Evolutionary conservation across 2,888 invertebrate species (phyloP), one percentile per base, ranked within the genome.

Genomic region (Hipparchia semele): DNA sequence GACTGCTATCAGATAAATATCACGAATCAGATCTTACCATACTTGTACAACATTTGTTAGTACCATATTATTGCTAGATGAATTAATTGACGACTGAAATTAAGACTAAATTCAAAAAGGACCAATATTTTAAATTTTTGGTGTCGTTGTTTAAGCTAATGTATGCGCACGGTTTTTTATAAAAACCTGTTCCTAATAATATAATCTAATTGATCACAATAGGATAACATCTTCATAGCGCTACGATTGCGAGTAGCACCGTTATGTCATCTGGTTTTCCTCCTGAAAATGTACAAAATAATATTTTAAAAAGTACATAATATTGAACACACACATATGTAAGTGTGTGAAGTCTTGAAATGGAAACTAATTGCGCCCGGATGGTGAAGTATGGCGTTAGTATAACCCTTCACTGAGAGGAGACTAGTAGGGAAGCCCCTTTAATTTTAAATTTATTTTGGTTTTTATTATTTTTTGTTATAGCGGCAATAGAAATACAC

Each of bases 211-310:
- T 88, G 84, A 89, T 91, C 88, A 88, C 88, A 69, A 23, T 23
- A 23, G 83, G 80, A 76, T 74, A 86, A 91, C 89, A 90, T 87
- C 84, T 89, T 95, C 94, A 95, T 95, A 96, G 96, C 87, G 97
- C 97, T 94, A 99, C 98, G 81, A 98, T 98, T 82, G 99, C 98
- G 82, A 99, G 95, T 86, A 99, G 96, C 89, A 99, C 98, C 86
- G 99, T 99, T 92, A 99, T 99, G 94, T 99, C 99, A 91, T 99
- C 99, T 76, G 99, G 99, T 94, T 99, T 99, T 73, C 99, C 99
- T 88, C 99, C 99, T 97, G 95, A 69, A 95, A 96, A 84, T 80
- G 87, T 87, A 84, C 79, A 80, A 77, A 80, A 88, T 80, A 13
- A 8, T 51, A 51, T 33, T 64, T 23, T 23, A 65, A 65, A 65